Base-by-base conservation (phyloP, 1,140 invertebrate genomes). In the Halictus rubicundus region DNA sequence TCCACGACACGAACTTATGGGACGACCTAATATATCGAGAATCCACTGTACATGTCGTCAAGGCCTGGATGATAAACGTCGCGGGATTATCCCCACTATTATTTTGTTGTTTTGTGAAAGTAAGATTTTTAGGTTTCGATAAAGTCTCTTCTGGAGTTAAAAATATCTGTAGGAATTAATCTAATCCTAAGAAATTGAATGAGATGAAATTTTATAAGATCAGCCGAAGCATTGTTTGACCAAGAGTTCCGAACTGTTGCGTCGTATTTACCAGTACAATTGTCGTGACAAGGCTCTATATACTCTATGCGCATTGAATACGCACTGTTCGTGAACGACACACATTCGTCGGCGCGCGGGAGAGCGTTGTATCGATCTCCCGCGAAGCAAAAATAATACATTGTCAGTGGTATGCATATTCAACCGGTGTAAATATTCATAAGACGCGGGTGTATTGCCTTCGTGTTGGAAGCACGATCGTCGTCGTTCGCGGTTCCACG, bases 381-480 rank as follows among this genome's bases (percentile, higher is more conserved):
- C 82, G 86, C 87, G 83, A 80, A 71, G 86, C 81, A 91, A 92
- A 92, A 92, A 92, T 91, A 92, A 91, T 92, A 89, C 89, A 92
- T 92, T 89, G 89, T 91, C 89, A 86, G 85, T 80, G 78, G 70
- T 89, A 91, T 92, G 89, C 89, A 92, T 92, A 92, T 92, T 91
- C 91, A 91, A 65, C 65, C 68, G 76, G 61, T 74, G 88, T 92
- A 91, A 91, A 92, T 92, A 92, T 92, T 92, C 91, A 92, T 92
- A 90, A 91, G 90, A 88, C 81, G 70, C 74, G 75, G 65, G 82
- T 87, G 87, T 84, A 89, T 88, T 87, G 86, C 83, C 87, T 84
- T 88, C 84, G 82, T 87, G 88, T 88, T 85, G 72, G 66, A 46
- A 59, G 78, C 81, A 78, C 72, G 57, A 68, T 19, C 39, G 59